Evolutionary conservation across 2,113 vertebrate species (phyloP), one percentile per base, ranked within the genome.

Genomic region (Austrofundulus limnaeus): DNA sequence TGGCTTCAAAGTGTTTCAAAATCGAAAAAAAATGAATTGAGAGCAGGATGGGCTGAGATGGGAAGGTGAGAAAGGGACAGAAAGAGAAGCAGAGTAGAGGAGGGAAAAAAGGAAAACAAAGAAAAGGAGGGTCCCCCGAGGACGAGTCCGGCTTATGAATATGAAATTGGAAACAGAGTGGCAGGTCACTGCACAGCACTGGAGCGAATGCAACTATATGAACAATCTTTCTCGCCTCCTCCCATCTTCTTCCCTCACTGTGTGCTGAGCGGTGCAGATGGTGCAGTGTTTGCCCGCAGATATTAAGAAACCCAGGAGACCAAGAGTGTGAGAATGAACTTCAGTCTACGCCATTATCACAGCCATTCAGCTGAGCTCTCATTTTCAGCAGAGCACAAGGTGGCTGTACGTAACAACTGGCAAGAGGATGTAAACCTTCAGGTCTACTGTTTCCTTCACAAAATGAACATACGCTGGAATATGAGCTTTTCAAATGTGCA

Each of bases 241-340:
- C 46, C 53, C 42, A n/a, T n/a, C 34, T 43, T 61, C 65, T 54
- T 64, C 56, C 72, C 52, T 55, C 53, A 48, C 78, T 16, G 61
- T 60, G 69, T 67, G 76, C 67, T 42, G 75, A 87, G 83, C 61
- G 31, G 75, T 87, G 83, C 88, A 90, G 87, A 91, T 92, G 90
- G 89, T 77, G 85, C 87, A 86, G 81, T 68, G 72, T 84, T 89
- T 66, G 78, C 84, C 88, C 51, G 80, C 81, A 88, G 88, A 90
- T 88, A 90, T 89, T 85, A 86, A 73, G 82, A 85, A 87, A 57
- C 89, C 82, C 88, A 71, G 34, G 88, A 88, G 89, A 88, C 62
- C 48, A 38, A 25, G 78, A 41, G 50, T 19, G 55, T 47, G 78
- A 82, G 68, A 77, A 72, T 70, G 75, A 67, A 51, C 77, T 75